Evolutionary conservation across 1,140 invertebrate species (phyloP).

Genomic region (Drosophila kohkoa): DNA sequence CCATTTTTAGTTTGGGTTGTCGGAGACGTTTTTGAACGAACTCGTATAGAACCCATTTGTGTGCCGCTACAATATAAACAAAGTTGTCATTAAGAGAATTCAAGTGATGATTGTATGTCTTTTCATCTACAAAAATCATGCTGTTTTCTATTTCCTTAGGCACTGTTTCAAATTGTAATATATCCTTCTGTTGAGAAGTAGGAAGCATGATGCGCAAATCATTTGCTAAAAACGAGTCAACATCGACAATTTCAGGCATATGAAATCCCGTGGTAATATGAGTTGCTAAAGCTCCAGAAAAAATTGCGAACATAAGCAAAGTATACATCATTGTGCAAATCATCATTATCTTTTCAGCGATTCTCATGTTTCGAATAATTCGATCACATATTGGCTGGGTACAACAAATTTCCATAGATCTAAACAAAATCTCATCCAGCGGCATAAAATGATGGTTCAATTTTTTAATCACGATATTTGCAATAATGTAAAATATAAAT

Average conservation of each 20-base stretch:
- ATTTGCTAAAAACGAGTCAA: neutral
- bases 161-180: neutral
- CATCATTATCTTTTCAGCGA: neutral
- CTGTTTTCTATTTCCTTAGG: neutral
- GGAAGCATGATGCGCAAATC: neutral
- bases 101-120: neutral
- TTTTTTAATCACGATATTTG: too few species aligned
- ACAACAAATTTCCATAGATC: too few species aligned
- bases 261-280: neutral
- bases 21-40: constrained; percentile 3
- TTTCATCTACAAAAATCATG: neutral
- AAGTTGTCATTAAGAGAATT: constrained; percentile 10
- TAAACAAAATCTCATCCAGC: too few species aligned
- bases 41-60: neutral
- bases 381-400: too few species aligned
- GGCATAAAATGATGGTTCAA: too few species aligned
- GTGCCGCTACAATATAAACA: constrained; percentile 6
- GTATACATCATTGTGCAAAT: neutral
- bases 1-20: constrained; percentile 10
- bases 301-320: neutral
- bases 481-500: too few species aligned
- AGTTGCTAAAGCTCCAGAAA: neutral
- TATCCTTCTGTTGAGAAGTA: too few species aligned
- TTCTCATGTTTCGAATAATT: neutral
- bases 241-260: neutral